Base-by-base conservation (phyloP, 2,797 vertebrate genomes). In the Botia kubotai region DNA sequence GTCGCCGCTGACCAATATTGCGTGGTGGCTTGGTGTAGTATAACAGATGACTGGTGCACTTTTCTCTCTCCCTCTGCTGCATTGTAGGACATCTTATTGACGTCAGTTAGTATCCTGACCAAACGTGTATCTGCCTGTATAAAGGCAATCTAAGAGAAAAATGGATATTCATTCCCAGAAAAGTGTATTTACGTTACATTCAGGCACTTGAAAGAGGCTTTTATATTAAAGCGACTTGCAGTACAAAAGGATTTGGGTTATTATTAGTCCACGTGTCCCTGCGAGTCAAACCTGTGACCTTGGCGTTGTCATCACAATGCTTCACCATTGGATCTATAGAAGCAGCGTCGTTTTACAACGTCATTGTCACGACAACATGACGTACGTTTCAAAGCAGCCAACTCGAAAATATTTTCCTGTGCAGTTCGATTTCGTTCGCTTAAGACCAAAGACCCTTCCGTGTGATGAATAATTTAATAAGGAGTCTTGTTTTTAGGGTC, bases 381-480 rank as follows among this genome's bases (percentile, higher is more conserved):
- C 57, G 66, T 58, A 72, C 36, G 23, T 66, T 55, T 67, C 48
- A 70, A 79, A 60, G 67, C 73, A 78, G 26, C 60, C 26, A 29
- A 33, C 78, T 73, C 68, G 60, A 71, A 75, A 77, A 74, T 39
- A 53, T 58, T 84, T 63, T 73, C 58, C 50, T 17, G 43, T 83
- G 73, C 76, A 66, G 29, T 71, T 76, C 46, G 77, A 86, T 89
- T 90, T 70, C 39, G 87, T 88, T 92, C 68, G 90, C 85, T 90
- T 91, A 87, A 90, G 87, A 90, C 84, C 53, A 60, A 62, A 68
- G 65, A 72, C 86, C 89, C 82, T 66, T 82, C 77, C 86, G 57
- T 86, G 76, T 86, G 84, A 91, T 94, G 81, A 89, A 94, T 94
- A 92, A 94, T 93, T 94, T 86, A 94, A 84, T 75, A 82, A 73